These are phyloP conservation scores for Morbakka virulenta DNA, from an alignment of 30 jellyfish, hydroid and myxozoan genomes.

Conservation along the genomic window DNA sequence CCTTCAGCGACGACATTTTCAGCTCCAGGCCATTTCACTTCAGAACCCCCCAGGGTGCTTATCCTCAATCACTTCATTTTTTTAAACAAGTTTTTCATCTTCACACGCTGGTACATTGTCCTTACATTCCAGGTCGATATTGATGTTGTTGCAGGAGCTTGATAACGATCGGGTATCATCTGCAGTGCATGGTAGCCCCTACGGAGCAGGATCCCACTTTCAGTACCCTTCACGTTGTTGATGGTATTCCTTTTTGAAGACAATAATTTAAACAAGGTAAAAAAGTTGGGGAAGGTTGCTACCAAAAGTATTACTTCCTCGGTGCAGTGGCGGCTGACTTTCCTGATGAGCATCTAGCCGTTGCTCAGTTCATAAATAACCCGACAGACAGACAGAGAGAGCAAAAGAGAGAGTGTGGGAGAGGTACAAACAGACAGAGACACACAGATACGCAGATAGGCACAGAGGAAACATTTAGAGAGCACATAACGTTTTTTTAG, in stretches of 20 bases:
- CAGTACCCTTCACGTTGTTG: neutral
- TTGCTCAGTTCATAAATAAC: no score
- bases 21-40: conserved; percentile 5
- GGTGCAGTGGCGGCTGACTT: conserved; percentile 1
- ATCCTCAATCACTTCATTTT: neutral
- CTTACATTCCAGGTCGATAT: no score
- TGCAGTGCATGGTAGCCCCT: conserved; percentile 12
- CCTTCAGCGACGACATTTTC: neutral
- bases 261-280: no score
- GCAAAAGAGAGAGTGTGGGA: no score
- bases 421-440: no score
- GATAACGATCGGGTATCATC: conserved; percentile 13
- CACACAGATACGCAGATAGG: no score
- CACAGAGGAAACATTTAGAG: no score
- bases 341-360: neutral
- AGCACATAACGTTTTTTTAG: no score
- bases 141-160: neutral
- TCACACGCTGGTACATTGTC: neutral
- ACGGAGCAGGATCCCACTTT: conserved; percentile 4
- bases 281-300: conserved; percentile 6
- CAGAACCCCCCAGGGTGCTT: neutral
- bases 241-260: no score
- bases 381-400: no score
- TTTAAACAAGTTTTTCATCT: neutral
- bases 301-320: conserved; percentile 8